phyloP scores from a whole-genome alignment of 1,140 invertebrate genomes.

The Nephotettix cincticeps region DNA sequence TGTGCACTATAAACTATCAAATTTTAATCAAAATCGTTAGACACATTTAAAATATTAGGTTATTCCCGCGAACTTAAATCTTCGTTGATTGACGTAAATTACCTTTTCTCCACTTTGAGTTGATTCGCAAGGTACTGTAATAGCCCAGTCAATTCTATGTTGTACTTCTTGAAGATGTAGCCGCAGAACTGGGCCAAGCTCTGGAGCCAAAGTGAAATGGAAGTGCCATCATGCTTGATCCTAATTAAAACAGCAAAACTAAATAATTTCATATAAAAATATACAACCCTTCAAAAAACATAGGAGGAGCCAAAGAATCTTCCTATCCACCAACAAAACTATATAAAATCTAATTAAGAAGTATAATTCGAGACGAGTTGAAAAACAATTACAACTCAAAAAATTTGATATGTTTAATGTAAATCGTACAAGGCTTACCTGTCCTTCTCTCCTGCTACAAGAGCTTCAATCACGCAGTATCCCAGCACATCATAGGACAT shows the following conservation, averaged over 20 bases:
- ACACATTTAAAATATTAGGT: too few relatives aligned
- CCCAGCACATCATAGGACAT: slow-evolving; percentile 96
- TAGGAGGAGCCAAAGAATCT: too few relatives aligned
- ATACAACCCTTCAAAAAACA: too few relatives aligned
- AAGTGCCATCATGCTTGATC: slow-evolving; percentile 88
- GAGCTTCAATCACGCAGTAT: slow-evolving; percentile 92
- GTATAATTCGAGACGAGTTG: too few relatives aligned
- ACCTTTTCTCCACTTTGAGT: slow-evolving; percentile 94
- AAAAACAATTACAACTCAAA: too few relatives aligned
- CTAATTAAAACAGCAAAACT: neutral
- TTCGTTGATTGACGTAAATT: slow-evolving; percentile 35
- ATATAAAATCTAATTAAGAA: too few relatives aligned
- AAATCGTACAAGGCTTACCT: slow-evolving; percentile 26
- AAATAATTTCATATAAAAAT: too few relatives aligned
- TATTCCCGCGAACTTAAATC: too few relatives aligned
- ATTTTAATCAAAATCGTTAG: too few relatives aligned
- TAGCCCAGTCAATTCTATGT: slow-evolving; percentile 91
- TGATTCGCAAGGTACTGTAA: slow-evolving; percentile 98
- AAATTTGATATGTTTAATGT: too few relatives aligned
- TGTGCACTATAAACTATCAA: too few relatives aligned
- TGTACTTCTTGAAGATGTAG: slow-evolving; percentile 96
- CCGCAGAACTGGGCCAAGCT: slow-evolving; percentile 93
- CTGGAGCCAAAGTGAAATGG: slow-evolving; percentile 92
- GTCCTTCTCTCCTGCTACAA: slow-evolving; percentile 64
- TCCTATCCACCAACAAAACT: too few relatives aligned